Evolutionary conservation across 2,888 invertebrate genomes (phyloP).

Genomic region (Pycnomerus fuliginosus): DNA sequence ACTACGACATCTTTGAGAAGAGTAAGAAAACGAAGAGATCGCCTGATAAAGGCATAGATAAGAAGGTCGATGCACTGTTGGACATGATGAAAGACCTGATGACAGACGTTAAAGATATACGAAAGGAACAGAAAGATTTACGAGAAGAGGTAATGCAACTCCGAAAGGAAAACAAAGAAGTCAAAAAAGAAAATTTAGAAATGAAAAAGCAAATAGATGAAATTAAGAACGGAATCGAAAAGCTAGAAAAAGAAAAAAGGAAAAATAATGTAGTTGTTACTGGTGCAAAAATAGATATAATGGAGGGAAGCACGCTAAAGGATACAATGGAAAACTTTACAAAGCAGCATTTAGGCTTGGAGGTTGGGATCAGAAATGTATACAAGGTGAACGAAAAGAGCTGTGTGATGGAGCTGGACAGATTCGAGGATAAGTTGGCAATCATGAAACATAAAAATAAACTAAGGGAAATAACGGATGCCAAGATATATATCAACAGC

Average conservation of each 20-base stretch:
- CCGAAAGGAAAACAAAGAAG: neutral
- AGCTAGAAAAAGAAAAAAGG: neutral
- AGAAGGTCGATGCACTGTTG: neutral
- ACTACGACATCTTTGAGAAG: no score
- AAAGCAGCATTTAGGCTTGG: neutral
- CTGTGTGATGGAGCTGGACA: neutral
- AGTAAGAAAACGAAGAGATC: neutral
- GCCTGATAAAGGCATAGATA: neutral
- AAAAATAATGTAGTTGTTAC: neutral
- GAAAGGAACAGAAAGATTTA: no score
- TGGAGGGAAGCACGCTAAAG: neutral
- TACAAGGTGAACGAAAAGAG: neutral
- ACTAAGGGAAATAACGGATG: neutral
- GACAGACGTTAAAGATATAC: neutral
- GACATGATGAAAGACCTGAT: neutral
- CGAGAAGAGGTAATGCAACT: neutral
- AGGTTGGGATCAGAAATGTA: neutral
- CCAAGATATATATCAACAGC: neutral
- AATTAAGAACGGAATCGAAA: neutral
- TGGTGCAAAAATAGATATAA: neutral
- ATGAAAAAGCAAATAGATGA: neutral
- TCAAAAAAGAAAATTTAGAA: neutral
- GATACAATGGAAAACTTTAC: neutral
- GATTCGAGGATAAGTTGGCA: neutral
- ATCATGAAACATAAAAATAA: neutral